Percentiles rank a stretch among this genome's conserved stretches.
phyloP scores from a whole-genome alignment of 2,113 vertebrate species.

The Cryptomyrus ogoouensis region DNA sequence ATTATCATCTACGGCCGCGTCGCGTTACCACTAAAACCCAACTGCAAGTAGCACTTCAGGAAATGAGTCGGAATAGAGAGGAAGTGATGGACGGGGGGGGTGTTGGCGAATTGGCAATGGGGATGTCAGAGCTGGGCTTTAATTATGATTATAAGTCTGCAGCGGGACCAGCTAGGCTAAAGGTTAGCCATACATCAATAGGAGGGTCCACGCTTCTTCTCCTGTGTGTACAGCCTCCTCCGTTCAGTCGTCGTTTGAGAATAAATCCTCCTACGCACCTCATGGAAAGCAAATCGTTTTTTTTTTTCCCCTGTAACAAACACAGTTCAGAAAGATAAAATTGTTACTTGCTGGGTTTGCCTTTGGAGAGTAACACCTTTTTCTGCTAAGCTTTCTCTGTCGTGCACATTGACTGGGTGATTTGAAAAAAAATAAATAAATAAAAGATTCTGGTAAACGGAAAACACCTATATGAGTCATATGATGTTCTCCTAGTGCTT shows the following conservation, averaged over 20 bases:
- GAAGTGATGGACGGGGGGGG: not conserved
- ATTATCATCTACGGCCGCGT: not conserved
- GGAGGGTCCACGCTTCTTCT: not conserved
- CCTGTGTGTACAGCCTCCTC: not conserved
- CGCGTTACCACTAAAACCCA: constrained; percentile 2
- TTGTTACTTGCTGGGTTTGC: not conserved
- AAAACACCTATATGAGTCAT: not conserved
- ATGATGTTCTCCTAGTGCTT: not conserved
- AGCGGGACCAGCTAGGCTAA: not conserved
- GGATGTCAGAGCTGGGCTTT: not conserved
- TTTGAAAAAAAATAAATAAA: not conserved
- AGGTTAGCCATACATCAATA: not conserved
- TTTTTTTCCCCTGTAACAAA: not conserved
- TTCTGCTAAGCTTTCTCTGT: not conserved
- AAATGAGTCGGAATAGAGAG: not conserved
- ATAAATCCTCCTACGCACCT: not conserved
- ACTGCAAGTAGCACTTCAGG: constrained; percentile 20
- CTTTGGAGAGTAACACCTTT: not conserved
- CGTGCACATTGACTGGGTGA: not conserved
- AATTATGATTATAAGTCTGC: not conserved
- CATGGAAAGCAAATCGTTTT: not conserved
- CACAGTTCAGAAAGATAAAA: not conserved
- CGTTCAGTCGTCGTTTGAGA: not conserved
- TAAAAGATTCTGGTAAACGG: not conserved
- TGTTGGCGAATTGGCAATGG: not conserved